Evolutionary conservation across 2,888 invertebrate genomes (phyloP).

Genomic region (Sphinx pinastri): DNA sequence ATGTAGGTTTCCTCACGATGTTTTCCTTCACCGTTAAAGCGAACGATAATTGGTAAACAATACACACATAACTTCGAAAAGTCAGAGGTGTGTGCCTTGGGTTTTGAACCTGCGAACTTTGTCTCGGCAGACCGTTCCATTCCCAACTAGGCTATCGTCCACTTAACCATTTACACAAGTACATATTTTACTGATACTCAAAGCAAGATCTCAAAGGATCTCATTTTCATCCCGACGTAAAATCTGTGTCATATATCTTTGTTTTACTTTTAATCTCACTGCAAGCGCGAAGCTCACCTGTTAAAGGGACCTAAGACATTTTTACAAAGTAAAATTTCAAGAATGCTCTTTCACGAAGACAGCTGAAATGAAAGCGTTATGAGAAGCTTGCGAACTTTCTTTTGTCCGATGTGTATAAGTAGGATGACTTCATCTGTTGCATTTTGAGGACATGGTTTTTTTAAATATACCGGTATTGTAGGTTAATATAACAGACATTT

Average conservation of each 20-base stretch:
- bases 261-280: conserved; percentile 7
- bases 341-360: conserved; percentile 46
- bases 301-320: conserved; percentile 36
- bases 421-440: not conserved
- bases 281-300: conserved; percentile 10
- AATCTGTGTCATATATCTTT: conserved; percentile 1
- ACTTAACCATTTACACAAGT: not conserved
- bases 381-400: conserved; percentile 50
- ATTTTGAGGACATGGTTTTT: not conserved
- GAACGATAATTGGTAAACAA: too few relatives aligned
- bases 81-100: too few relatives aligned
- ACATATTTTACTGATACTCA: not conserved
- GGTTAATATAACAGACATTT: too few relatives aligned
- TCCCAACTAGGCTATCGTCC: too few relatives aligned
- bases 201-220: not conserved
- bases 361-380: conserved; percentile 48
- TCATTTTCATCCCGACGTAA: not conserved
- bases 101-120: too few relatives aligned
- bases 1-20: too few relatives aligned
- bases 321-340: conserved; percentile 48
- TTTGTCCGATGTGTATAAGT: conserved; percentile 43
- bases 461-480: too few relatives aligned
- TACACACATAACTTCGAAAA: too few relatives aligned
- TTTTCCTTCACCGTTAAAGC: too few relatives aligned
- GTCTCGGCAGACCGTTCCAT: too few relatives aligned